Base-by-base conservation (phyloP, 2,113 vertebrate genomes). In the Nesospiza acunhae region DNA sequence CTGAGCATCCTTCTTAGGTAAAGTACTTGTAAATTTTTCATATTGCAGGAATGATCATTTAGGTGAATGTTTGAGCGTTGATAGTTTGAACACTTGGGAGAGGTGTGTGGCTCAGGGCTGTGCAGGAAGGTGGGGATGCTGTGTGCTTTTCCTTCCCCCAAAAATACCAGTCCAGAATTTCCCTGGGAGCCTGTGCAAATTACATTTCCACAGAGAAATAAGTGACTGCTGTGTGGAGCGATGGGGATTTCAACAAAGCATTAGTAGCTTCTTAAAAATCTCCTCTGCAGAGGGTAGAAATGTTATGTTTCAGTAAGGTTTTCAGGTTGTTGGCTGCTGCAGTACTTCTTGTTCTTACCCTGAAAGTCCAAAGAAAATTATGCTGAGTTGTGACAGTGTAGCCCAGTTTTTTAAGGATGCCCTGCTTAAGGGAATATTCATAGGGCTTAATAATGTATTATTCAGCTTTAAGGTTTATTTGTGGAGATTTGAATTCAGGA, bases 391-490 rank as follows among this genome's bases (percentile, higher is more conserved):
- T 83, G 75, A 46, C 28, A 67, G 64, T 21, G 13, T 35, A 87
- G 49, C 66, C 49, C 72, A 30, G 37, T 39, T 95, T 66, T 69
- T 74, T 73, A 88, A 82, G 90, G 88, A 64, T 93, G 69, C 59
- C 63, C 77, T 92, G 60, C 88, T 81, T 89, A 86, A 81, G 47
- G 60, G 60, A 94, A 56, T 92, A 90, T 42, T 87, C 69, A 21
- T 59, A 64, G 66, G 73, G 28, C 69, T 96, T 95, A 90, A 90
- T 86, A 63, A 77, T 91, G 85, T 88, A 93, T 96, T 95, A 93
- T 77, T 96, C 72, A 93, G 85, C 85, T 88, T 92, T 87, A 90
- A 69, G 76, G 69, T 94, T 94, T 93, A 87, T 93, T 96, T 92
- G 44, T 95, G 80, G 76, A 81, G 83, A 92, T 94, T 89, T 93